A percentile compares a stretch with the other conserved stretches of the same genome.
phyloP scores from a whole-genome alignment of 2,797 vertebrate species.

The Petrocephalus sullivani region DNA sequence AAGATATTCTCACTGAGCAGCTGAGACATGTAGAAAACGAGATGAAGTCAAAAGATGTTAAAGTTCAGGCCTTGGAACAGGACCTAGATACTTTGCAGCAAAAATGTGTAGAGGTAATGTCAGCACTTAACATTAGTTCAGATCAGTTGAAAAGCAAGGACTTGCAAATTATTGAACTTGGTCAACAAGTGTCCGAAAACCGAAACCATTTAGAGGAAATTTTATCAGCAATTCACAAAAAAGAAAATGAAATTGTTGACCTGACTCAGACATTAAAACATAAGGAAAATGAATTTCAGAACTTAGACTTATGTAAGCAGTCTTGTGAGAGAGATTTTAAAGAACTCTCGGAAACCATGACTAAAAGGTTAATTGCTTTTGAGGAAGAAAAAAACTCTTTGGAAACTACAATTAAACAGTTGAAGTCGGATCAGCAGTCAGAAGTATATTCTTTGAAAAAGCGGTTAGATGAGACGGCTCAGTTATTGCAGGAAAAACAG shows the following conservation, averaged over 20 bases:
- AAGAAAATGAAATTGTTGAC: slow-evolving; percentile 55
- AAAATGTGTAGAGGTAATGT: slow-evolving; percentile 58
- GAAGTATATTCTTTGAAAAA: slow-evolving; percentile 50
- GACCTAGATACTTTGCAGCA: slow-evolving; percentile 69
- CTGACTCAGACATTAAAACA: slow-evolving; percentile 58
- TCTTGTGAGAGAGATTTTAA: slow-evolving; percentile 35
- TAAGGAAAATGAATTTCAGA: slow-evolving; percentile 55
- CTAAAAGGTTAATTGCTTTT: slow-evolving; percentile 37
- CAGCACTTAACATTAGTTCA: slow-evolving; percentile 56
- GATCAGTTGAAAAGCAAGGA: slow-evolving; percentile 58
- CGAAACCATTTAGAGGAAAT: slow-evolving; percentile 65
- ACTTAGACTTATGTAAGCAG: slow-evolving; percentile 38
- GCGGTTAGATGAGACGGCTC: slow-evolving; percentile 45
- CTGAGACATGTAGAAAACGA: slow-evolving; percentile 62
- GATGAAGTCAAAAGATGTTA: slow-evolving; percentile 64
- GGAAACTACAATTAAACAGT: slow-evolving; percentile 49
- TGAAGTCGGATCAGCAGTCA: slow-evolving; percentile 46
- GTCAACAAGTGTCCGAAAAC: slow-evolving; percentile 46
- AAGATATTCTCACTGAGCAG: slow-evolving; percentile 57
- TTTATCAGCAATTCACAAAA: slow-evolving; percentile 58
- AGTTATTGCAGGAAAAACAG: slow-evolving; percentile 44
- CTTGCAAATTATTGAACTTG: slow-evolving; percentile 43
- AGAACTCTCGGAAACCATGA: slow-evolving; percentile 25
- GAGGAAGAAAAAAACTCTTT: slow-evolving; percentile 52
- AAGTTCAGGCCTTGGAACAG: slow-evolving; percentile 67